Evolutionary conservation across 2,888 invertebrate genomes (phyloP), one percentile per base, ranked within the genome.

Genomic region (Eupithecia vulgata): DNA sequence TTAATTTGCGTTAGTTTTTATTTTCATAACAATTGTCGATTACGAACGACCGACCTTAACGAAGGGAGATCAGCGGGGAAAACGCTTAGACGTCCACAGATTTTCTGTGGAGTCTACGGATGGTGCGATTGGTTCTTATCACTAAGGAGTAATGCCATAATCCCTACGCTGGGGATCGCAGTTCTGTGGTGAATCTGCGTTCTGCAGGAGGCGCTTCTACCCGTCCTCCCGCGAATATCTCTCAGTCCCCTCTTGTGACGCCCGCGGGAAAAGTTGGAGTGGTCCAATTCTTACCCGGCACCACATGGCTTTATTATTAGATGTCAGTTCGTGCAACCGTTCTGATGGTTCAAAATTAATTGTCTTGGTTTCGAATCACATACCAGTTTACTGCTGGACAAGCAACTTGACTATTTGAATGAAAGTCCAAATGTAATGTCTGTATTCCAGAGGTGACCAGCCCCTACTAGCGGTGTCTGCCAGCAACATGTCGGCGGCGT

Each of bases 391-490:
- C 59, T 15, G 59, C 59, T 30, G n/a, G 45, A 45, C n/a, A 6
- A 45, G 17, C 15, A 8, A n/a, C 17, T 45, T 45, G n/a, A 45
- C 1, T 45, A 45, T 45, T n/a, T n/a, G 17, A 17, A 45, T n/a
- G 45, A 8, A 45, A 45, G 1, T 45, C 5, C 30, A 12, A 15
- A 6, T 25, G 1, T 62, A 62, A 62, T n/a, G 10, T 17, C 17
- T 30, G 12, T 15, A 37, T 87, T 89, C 2, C 83, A 95, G 95
- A 85, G 95, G 95, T 45, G 95, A 96, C 82, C 94, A 96, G 67
- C 96, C 97, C 0, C 92, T 97, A 4, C 94, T 96, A 79, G 96
- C 97, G 73, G 95, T 97, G 68, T 96, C 97, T 1, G 97, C 97
- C 73, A 94, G 95, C 80, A 97, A 97, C 87, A 95, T 96, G 94